Percentiles rank a stretch among this genome's conserved stretches.
phyloP scores from a whole-genome alignment of 2,797 vertebrate species.

The Tamandua tetradactyla region DNA sequence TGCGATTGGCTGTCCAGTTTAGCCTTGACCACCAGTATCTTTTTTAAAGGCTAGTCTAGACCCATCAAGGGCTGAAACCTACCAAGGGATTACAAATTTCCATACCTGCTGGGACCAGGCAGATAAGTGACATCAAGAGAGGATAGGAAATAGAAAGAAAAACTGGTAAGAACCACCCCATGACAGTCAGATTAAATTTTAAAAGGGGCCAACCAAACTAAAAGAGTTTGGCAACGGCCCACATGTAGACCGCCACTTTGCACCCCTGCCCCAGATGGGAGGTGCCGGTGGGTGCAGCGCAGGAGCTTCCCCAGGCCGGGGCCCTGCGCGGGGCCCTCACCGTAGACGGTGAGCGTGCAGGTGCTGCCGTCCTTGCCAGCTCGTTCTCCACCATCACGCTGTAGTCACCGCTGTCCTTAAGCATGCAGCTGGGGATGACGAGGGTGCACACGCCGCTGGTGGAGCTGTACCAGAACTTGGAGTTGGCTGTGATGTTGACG shows the following conservation, averaged over 20 bases:
- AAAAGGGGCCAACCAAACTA: neutral
- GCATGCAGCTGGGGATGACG: slow-evolving; percentile 80
- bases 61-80: neutral
- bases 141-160: neutral
- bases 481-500: slow-evolving; percentile 76
- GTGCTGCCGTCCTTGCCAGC: slow-evolving; percentile 80
- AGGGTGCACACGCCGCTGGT: slow-evolving; percentile 81
- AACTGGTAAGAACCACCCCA: neutral
- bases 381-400: slow-evolving; percentile 83
- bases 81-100: neutral
- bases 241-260: neutral
- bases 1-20: neutral
- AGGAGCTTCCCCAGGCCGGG: too few relatives aligned
- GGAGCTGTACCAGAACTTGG: slow-evolving; percentile 82
- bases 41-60: slow-evolving; percentile 24
- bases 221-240: neutral
- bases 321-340: neutral
- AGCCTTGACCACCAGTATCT: neutral
- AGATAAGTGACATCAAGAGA: neutral
- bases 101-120: neutral
- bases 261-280: neutral
- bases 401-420: slow-evolving; percentile 80
- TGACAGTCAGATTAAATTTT: neutral
- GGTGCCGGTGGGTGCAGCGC: too few relatives aligned
- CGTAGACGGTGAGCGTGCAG: slow-evolving; percentile 81